Evolutionary conservation across 2,888 invertebrate genomes (phyloP).

Genomic region (Meandrusa payeni): DNA sequence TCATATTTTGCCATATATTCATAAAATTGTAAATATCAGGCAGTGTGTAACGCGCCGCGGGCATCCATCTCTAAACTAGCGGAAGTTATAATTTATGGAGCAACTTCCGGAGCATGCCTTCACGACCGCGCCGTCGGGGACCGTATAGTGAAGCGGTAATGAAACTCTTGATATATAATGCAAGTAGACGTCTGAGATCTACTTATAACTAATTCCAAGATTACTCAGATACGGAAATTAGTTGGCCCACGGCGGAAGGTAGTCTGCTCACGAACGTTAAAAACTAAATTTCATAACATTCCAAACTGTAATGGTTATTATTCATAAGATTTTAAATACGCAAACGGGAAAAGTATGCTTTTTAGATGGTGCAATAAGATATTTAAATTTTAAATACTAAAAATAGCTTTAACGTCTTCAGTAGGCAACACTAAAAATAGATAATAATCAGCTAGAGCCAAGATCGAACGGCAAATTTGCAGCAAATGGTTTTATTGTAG

Average conservation of each 20-base stretch:
- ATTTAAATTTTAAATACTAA: no score
- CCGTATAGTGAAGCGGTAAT: slow-evolving; percentile 44
- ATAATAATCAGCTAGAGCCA: no score
- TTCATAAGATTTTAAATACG: no score
- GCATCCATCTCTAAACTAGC: slow-evolving; percentile 64
- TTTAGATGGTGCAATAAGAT: no score
- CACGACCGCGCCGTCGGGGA: slow-evolving; percentile 39
- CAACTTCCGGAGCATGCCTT: slow-evolving; percentile 62
- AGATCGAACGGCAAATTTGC: no score
- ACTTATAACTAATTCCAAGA: slow-evolving; percentile 35
- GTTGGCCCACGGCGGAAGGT: slow-evolving; percentile 1
- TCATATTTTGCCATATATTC: no score
- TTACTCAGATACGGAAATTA: slow-evolving; percentile 26
- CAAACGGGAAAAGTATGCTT: no score
- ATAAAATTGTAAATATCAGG: slow-evolving; percentile 36
- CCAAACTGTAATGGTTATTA: no score
- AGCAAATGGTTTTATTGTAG: no score
- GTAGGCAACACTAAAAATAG: no score
- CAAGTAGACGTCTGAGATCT: slow-evolving; percentile 55
- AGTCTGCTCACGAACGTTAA: neutral
- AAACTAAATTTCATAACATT: slow-evolving; percentile 4
- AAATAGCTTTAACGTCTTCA: no score
- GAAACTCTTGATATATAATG: slow-evolving; percentile 66
- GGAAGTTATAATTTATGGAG: slow-evolving; percentile 79
- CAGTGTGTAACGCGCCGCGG: slow-evolving; percentile 37